phyloP scores from a whole-genome alignment of 2,888 invertebrate genomes.

The Tribolium freemani region DNA sequence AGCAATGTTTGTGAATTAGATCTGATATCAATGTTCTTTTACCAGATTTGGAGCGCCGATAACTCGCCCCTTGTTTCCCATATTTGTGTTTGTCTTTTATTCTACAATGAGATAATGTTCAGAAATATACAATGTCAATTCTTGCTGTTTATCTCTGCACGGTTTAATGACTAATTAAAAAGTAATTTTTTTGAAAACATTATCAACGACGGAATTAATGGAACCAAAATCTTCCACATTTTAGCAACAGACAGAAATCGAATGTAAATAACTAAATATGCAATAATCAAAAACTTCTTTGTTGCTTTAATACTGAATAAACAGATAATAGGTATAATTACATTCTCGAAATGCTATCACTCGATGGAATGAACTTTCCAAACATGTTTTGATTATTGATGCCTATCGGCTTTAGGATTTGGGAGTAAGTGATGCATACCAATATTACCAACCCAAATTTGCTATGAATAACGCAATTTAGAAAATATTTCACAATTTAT shows the following conservation, averaged over 20 bases:
- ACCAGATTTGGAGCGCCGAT: not conserved
- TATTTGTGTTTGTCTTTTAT: not conserved
- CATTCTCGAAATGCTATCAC: not conserved
- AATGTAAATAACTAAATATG: not conserved
- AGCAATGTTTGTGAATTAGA: not conserved
- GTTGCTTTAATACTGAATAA: not conserved
- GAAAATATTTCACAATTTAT: constrained; percentile 17
- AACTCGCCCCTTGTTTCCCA: not conserved
- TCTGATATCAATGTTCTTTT: not conserved
- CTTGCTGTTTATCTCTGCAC: not conserved
- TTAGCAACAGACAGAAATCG: not conserved
- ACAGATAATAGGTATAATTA: not conserved
- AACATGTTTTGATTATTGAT: not conserved
- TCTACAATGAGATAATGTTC: not conserved
- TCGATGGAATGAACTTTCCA: not conserved
- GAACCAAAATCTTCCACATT: not conserved
- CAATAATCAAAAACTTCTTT: not conserved
- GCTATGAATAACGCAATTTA: constrained; percentile 1
- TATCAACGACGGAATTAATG: not conserved
- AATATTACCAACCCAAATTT: constrained; percentile 2
- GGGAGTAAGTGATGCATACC: not conserved
- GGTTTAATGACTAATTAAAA: not conserved
- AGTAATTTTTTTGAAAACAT: not conserved
- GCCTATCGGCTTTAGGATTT: not conserved
- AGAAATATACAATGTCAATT: not conserved